A percentile compares a stretch with the other conserved stretches of the same genome.
Conservation (phyloP, 2,888 invertebrate genomes). For the Leptopilina myrica region DNA sequence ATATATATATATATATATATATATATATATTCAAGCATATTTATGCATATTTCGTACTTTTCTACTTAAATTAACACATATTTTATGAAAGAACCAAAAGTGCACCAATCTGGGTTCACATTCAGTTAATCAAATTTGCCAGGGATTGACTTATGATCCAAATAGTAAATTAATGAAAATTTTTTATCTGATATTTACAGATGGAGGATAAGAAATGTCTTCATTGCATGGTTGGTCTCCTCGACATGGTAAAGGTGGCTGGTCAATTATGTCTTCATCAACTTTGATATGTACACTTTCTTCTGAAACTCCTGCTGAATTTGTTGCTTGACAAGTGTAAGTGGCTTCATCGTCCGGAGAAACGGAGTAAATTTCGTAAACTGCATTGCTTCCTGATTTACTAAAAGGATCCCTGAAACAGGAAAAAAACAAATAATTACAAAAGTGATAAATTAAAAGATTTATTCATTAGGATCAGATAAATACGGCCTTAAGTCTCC, state of each 20-base stretch:
- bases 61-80: too few relatives aligned
- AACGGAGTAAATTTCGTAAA: slow-evolving; percentile 79
- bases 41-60: too few relatives aligned
- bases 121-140: too few relatives aligned
- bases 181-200: neutral
- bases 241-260: slow-evolving; percentile 61
- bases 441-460: too few relatives aligned
- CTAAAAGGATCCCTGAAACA: slow-evolving; percentile 54
- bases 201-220: slow-evolving; percentile 43
- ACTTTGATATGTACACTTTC: slow-evolving; percentile 82
- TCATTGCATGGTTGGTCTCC: slow-evolving; percentile 61
- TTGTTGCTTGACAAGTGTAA: slow-evolving; percentile 85
- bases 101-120: too few relatives aligned
- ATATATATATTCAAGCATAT: too few relatives aligned
- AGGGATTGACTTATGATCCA: too few relatives aligned
- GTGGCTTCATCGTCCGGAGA: slow-evolving; percentile 82
- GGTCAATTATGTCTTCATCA: slow-evolving; percentile 73
- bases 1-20: too few relatives aligned
- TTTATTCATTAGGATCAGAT: too few relatives aligned
- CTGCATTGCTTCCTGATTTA: slow-evolving; percentile 70
- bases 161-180: neutral
- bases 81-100: too few relatives aligned
- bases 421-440: too few relatives aligned
- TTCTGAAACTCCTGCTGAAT: slow-evolving; percentile 82
- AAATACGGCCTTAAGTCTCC: too few relatives aligned